Evolutionary conservation across 2,888 invertebrate genomes (phyloP).

Genomic region (Galeopsomyia nigrocyanea): DNA sequence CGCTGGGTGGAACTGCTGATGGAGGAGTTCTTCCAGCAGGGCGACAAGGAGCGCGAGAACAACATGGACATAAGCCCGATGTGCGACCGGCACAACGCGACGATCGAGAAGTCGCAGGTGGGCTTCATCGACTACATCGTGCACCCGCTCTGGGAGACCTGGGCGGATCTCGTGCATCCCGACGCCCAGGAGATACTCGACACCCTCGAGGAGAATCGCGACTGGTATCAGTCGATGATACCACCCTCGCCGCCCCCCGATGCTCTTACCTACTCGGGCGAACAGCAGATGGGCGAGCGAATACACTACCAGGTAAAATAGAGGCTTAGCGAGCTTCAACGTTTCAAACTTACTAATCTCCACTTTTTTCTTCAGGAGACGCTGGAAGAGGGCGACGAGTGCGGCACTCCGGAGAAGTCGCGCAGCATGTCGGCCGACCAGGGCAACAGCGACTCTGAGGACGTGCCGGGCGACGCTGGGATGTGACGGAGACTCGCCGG

Average conservation of each 20-base stretch:
- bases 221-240: constrained; percentile 96
- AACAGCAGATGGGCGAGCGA: constrained; percentile 70
- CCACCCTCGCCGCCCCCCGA: constrained; percentile 87
- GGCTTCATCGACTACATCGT: constrained; percentile 99
- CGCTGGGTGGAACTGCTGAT: constrained; percentile 95
- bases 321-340: background rate
- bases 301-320: constrained; percentile 82
- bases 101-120: constrained; percentile 98
- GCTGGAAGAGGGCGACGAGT: constrained; percentile 87
- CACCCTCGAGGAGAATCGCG: constrained; percentile 97
- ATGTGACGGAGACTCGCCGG: constrained; percentile 95
- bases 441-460: constrained; percentile 68
- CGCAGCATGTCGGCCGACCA: constrained; percentile 64
- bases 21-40: constrained; percentile 99
- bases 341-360: background rate
- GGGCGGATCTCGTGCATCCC: constrained; percentile 99
- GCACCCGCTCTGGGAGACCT: constrained; percentile 99
- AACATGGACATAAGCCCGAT: constrained; percentile 99
- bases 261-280: constrained; percentile 28
- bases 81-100: constrained; percentile 97
- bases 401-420: constrained; percentile 65
- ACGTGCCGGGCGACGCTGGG: constrained; percentile 72
- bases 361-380: constrained; percentile 74
- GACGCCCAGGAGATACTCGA: constrained; percentile 99
- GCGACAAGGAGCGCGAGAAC: constrained; percentile 94